These are phyloP conservation scores for Apis laboriosa DNA, from an alignment of 1,140 invertebrate genomes.

Conservation along the genomic window DNA sequence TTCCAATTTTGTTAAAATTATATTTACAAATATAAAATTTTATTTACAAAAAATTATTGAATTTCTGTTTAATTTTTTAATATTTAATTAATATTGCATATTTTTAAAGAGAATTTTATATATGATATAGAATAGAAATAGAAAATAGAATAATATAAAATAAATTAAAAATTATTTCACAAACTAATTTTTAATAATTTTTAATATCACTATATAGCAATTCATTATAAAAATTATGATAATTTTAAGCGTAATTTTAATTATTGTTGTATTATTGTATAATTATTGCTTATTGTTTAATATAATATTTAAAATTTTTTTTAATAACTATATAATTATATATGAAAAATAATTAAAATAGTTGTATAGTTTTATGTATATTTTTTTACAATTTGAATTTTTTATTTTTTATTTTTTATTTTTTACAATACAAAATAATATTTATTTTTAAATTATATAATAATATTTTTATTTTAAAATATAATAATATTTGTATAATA, in stretches of 20 bases:
- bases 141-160: not conserved
- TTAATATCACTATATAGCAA: not conserved
- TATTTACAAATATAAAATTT: not conserved
- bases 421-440: not conserved
- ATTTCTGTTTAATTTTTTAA: not conserved
- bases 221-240: not conserved
- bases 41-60: not conserved
- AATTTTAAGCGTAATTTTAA: no score
- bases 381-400: not conserved
- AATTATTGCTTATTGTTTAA: not conserved
- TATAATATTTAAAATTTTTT: not conserved
- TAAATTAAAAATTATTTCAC: not conserved
- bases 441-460: not conserved
- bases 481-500: not conserved
- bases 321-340: not conserved
- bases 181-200: not conserved
- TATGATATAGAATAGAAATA: no score
- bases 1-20: not conserved
- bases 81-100: not conserved
- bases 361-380: not conserved
- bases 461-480: no score
- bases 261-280: no score
- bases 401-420: no score
- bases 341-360: not conserved
- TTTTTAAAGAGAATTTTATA: not conserved